Percentiles rank a stretch among this genome's conserved stretches.
Conservation (phyloP, 2,888 invertebrate genomes). For the Limnephilus lunatus region DNA sequence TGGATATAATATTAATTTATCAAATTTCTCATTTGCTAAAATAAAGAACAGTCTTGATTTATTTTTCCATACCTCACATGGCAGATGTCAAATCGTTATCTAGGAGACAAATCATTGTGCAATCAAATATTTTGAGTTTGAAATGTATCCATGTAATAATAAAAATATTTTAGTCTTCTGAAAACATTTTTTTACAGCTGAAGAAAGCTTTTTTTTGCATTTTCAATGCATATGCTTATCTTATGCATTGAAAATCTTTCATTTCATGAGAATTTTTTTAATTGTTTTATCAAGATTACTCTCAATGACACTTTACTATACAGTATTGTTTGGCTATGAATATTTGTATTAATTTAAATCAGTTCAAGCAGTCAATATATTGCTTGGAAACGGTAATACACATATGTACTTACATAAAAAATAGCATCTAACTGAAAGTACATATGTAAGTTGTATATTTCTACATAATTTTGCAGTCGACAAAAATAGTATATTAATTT, state of each 20-base stretch:
- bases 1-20: neutral
- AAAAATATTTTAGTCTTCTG: neutral
- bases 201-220: too few species aligned
- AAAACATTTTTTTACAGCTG: too few species aligned
- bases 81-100: too few species aligned
- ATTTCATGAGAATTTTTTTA: neutral
- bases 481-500: too few species aligned
- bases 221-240: too few species aligned
- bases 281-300: neutral
- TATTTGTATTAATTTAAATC: neutral
- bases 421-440: neutral
- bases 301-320: neutral
- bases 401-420: neutral
- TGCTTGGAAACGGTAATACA: neutral
- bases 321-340: neutral
- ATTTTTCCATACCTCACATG: neutral
- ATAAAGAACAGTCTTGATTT: neutral
- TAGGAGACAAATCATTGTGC: neutral
- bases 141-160: neutral
- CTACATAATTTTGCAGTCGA: neutral
- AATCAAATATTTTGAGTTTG: neutral
- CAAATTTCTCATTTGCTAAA: neutral
- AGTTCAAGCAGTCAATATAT: neutral
- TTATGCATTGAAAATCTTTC: too few species aligned
- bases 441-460: too few species aligned